Base-by-base conservation (phyloP, 2,113 vertebrate species). In the Tylochromis polylepis region DNA sequence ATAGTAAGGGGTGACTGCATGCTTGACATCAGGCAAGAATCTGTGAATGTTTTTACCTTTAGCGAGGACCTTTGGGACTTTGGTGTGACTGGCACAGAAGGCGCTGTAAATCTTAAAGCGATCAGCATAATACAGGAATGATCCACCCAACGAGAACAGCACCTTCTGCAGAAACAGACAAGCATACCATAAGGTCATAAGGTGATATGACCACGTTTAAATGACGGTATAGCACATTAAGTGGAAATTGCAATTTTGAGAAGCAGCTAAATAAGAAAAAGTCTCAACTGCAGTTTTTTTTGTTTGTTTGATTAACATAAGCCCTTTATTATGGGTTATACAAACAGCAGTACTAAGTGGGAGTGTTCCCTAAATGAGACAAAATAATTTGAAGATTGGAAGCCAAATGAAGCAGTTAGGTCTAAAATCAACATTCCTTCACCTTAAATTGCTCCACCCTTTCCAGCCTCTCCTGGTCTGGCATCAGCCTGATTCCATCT, bases 61-160 rank as follows among this genome's bases (percentile, higher is more conserved):
- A 46, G 98, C 97, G 87, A 99, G 96, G 11, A 99, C 98, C 92
- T 99, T 99, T 60, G 98, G 99, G 87, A 99, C 99, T 93, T 99
- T 99, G 1, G 99, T 99, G 94, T 99, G 99, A 94, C 98, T 99
- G 96, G 99, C 99, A 49, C 99, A 99, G 95, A 99, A 99, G 90
- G 98, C 98, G 95, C 99, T 99, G 97, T 99, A 99, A 91, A 99
- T 97, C 96, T 99, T 99, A 96, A 99, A 99, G 82, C 98, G 97
- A 92, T 99, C 99, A 0, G 99, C 99, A 0, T 99, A 99, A 94
- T 99, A 99, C 43, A 99, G 96, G 85, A 99, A 99, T 6, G 99
- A 99, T 14, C 99, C 98, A 11, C 98, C 99, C 95, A 99, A 95
- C 10, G 98, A 99, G 95, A 99, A 99, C 11, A 99, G 92, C 79